Base-by-base conservation (phyloP, 1,140 invertebrate species). In the Drosophila punjabiensis region DNA sequence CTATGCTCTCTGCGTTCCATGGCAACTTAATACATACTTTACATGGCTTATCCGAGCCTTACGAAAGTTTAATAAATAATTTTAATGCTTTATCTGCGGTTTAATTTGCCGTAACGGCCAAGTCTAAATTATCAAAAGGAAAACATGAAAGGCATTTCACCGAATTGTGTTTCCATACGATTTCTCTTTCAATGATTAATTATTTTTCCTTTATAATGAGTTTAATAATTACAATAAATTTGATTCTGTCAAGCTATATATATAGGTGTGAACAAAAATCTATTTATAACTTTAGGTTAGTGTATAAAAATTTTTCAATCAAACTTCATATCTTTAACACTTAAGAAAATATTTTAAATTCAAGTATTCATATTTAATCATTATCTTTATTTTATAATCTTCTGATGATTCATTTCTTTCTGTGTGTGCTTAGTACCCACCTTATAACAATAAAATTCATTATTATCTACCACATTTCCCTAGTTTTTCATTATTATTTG, bases 141-240 rank as follows among this genome's bases (percentile, higher is more conserved):
- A 74, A 74, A 30, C 52, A 33, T 70, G 50, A 70, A 70, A 70
- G 37, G 48, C 64, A 67, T 43, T 63, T 28, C 33, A 33, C 33
- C 62, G 24, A 60, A 71, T 41, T 50, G 30, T 10, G 47, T 71
- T 74, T 61, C 28, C 24, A n/a, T 43, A 24, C 24, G 71, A 74
- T 74, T 74, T 74, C 71, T 74, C 71, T 74, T 74, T 74, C 60
- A 20, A 47, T 71, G 63, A 71, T 71, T 71, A 71, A 71, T 71
- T 35, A 59, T 55, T 13, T 52, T 61, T 43, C 32, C 32, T 50
- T 14, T 28, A 45, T 73, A 35, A n/a, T 33, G 20, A 66, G 56
- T 41, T 71, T 39, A 20, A 41, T 33, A 50, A 18, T 60, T 30
- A 69, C 24, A 10, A 13, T 10, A 35, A 16, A 35, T 33, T 8